Percentiles rank a stretch among this genome's conserved stretches.
phyloP scores from a whole-genome alignment of 2,888 invertebrate species.

The Dicranocentrus wangi region DNA sequence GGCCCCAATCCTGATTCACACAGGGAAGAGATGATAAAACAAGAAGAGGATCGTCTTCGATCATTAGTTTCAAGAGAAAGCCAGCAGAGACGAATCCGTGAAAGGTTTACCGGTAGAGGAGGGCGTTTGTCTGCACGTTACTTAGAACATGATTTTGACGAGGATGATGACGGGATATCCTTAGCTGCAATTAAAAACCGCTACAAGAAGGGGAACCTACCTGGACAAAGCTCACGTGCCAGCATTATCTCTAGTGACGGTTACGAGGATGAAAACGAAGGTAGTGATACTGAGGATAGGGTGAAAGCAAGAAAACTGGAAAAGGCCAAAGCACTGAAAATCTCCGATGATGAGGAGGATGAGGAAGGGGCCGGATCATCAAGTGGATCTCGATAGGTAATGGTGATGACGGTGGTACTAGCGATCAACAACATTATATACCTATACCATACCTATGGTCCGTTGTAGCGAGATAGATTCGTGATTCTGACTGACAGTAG shows the following conservation, averaged over 20 bases:
- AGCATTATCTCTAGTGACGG: conserved; percentile 91
- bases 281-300: conserved; percentile 73
- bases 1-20: conserved; percentile 96
- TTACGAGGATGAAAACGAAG: conserved; percentile 79
- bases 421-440: too few species aligned
- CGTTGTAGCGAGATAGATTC: conserved; percentile 46
- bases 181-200: conserved; percentile 95
- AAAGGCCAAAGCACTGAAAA: conserved; percentile 85
- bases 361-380: conserved; percentile 68
- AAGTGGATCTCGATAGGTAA: conserved; percentile 19
- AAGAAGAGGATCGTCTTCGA: conserved; percentile 96
- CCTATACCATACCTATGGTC: background rate
- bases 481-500: conserved; percentile 38
- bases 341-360: conserved; percentile 81
- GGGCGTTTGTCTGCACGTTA: conserved; percentile 77
- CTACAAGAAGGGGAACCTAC: conserved; percentile 82
- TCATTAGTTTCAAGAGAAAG: conserved; percentile 87
- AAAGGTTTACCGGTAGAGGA: conserved; percentile 76
- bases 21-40: conserved; percentile 92
- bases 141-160: conserved; percentile 79
- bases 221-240: conserved; percentile 36
- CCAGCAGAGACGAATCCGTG: conserved; percentile 78
- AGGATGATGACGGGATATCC: conserved; percentile 89
- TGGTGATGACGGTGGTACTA: conserved; percentile 29
- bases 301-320: conserved; percentile 83